Conservation (phyloP, 2,113 vertebrate genomes). For the Mus musculus region DNA sequence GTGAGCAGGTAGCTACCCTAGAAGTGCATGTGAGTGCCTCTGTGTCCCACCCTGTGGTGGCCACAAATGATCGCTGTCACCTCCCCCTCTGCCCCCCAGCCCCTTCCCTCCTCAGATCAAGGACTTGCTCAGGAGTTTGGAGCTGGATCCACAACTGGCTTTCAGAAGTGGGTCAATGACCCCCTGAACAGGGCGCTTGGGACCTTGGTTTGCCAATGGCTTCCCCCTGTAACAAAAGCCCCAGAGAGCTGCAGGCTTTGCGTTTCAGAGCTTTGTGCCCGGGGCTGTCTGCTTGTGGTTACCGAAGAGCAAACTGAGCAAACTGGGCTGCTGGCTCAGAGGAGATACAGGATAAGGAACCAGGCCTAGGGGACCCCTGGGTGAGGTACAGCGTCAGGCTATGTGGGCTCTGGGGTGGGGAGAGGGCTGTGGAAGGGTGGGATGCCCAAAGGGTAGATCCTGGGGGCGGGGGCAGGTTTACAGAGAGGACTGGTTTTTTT, state of each 20-base stretch:
- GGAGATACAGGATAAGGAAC: constrained; percentile 20
- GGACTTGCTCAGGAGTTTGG: not conserved
- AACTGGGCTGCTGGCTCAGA: not conserved
- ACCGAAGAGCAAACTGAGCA: not conserved
- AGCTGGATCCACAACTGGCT: not conserved
- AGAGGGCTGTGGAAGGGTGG: not conserved
- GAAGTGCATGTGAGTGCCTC: not conserved
- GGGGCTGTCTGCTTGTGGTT: not conserved
- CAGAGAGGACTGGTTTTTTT: constrained; percentile 58
- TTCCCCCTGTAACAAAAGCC: not conserved
- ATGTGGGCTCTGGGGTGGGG: not conserved
- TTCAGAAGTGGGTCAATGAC: too few relatives aligned
- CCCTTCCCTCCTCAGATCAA: not conserved
- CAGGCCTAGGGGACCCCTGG: not conserved
- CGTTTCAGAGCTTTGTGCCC: not conserved
- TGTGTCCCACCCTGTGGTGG: not conserved
- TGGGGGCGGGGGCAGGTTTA: constrained; percentile 70
- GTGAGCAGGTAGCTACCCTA: not conserved
- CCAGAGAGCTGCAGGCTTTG: not conserved
- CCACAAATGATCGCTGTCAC: not conserved
- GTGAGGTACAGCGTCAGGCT: not conserved
- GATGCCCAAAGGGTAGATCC: constrained; percentile 36
- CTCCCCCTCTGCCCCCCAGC: not conserved
- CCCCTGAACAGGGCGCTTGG: not conserved
- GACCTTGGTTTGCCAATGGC: not conserved